Evolutionary conservation across 2,113 vertebrate genomes (phyloP), one percentile per base, ranked within the genome.

Genomic region (Baryphthengus martii): DNA sequence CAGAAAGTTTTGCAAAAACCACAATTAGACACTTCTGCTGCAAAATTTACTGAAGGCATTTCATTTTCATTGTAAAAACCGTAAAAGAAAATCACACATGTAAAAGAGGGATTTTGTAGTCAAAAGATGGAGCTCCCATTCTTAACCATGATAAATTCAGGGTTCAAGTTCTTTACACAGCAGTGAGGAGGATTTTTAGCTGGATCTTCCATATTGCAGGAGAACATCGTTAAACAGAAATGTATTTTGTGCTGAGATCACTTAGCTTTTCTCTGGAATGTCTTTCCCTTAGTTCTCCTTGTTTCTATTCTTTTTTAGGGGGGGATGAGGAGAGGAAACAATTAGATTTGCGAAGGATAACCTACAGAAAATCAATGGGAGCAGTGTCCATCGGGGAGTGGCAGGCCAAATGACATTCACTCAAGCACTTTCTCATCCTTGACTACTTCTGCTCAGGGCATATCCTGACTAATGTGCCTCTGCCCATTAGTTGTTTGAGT

Each of bases 221-320:
- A 79, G 23, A 86, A 59, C 12, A 58, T 18, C 28, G 81, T 72
- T 31, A 85, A 44, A 4, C 29, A 58, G 77, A 74, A 77, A 66
- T 3, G 19, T 35, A 35, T 11, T 62, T 28, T 49, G 18, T 78
- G 14, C 14, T 45, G n/a, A 65, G 8, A 63, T 59, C 20, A 37
- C 14, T 33, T 59, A 18, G 0, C 0, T 15, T 86, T 61, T 58
- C 18, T 73, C 14, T 4, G 1, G 1, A 45, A 7, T 76, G 68
- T 83, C 3, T 80, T 73, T 45, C 9, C 24, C n/a, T 61, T 61
- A 65, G 25, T 44, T 6, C 2, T 80, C 6, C 39, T 8, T 29
- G 40, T 26, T 77, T 67, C 7, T 82, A 29, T 39, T 29, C 5
- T 62, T 74, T 35, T 50, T n/a, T 2, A 2, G 18, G 2, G 0